Evolutionary conservation across 1,140 invertebrate species (phyloP), one percentile per base, ranked within the genome.

Genomic region (Trachymyrmex septentrionalis): DNA sequence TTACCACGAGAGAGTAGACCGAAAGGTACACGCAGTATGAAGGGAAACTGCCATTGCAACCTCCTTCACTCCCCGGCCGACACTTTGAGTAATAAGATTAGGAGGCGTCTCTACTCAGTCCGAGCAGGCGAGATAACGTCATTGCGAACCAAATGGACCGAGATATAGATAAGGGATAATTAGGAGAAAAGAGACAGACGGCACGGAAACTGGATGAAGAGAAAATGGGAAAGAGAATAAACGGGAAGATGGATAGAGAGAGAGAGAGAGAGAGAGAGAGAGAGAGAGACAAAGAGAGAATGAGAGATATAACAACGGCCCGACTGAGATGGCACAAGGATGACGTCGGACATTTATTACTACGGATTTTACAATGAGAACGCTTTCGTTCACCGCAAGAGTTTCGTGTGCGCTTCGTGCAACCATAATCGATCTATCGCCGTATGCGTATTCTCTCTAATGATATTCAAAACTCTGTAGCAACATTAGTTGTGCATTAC

Each of bases 101-200:
- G 92, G 90, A 94, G 92, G 91, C 87, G 90, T 92, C 90, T 93
- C 92, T 93, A 93, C 89, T 91, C 90, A 90, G 92, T 94, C 93
- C 92, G 92, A 93, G 93, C 92, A 72, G 90, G 91, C 90, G 86
- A 94, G 94, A 95, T 95, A 95, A 95, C 94, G 94, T 94, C 94
- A 94, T 95, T 94, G 93, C 92, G 92, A 93, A 93, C 92, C 93
- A 95, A 95, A 95, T 95, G 94, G 94, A 95, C 92, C 94, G 92
- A 94, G 94, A 95, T 95, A 94, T 94, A 94, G 94, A 95, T 95
- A 95, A 95, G 92, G 93, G 94, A 95, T 95, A 95, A 95, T 95
- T 95, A 95, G 94, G 89, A 93, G 93, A 92, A 94, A 88, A 86
- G 93, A 93, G 93, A 94, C 92, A 93, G 93, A 93, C 92, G 90